phyloP scores from a whole-genome alignment of 2,888 invertebrate genomes.

The Coenonympha arcania region DNA sequence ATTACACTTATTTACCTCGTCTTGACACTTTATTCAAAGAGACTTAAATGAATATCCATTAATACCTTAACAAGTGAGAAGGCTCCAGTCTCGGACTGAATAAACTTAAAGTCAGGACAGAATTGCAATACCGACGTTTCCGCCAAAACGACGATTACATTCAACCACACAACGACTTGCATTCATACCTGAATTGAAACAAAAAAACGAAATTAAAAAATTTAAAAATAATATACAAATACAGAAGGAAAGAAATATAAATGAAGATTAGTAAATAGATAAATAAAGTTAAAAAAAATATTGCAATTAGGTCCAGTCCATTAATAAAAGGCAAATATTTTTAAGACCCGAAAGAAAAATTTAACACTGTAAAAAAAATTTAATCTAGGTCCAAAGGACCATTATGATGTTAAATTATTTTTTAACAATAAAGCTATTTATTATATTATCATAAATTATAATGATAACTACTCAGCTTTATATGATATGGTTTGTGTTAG shows the following conservation, averaged over 20 bases:
- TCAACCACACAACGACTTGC: constrained; percentile 70
- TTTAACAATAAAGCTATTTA: too few species aligned
- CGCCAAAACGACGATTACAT: constrained; percentile 38
- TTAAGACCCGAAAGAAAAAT: neutral
- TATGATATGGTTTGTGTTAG: constrained; percentile 31
- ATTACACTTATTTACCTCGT: constrained; percentile 21
- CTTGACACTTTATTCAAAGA: neutral
- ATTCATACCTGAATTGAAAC: constrained; percentile 65
- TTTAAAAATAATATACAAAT: constrained; percentile 33
- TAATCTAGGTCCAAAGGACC: too few species aligned
- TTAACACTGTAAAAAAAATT: neutral
- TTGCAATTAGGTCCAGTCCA: constrained; percentile 38
- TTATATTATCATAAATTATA: neutral
- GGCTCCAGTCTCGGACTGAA: neutral
- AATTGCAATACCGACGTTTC: constrained; percentile 55
- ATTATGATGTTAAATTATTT: too few species aligned
- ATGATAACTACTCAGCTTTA: neutral
- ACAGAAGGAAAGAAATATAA: constrained; percentile 17
- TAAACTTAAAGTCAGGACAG: constrained; percentile 32
- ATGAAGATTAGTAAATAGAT: neutral
- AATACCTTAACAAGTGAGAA: neutral
- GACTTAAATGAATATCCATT: neutral
- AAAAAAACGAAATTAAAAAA: constrained; percentile 32
- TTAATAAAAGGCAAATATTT: neutral
- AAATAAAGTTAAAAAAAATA: constrained; percentile 21